These are phyloP conservation scores for Drosophila pseudotalamancana DNA, from an alignment of 2,888 invertebrate genomes.

Conservation along the genomic window DNA sequence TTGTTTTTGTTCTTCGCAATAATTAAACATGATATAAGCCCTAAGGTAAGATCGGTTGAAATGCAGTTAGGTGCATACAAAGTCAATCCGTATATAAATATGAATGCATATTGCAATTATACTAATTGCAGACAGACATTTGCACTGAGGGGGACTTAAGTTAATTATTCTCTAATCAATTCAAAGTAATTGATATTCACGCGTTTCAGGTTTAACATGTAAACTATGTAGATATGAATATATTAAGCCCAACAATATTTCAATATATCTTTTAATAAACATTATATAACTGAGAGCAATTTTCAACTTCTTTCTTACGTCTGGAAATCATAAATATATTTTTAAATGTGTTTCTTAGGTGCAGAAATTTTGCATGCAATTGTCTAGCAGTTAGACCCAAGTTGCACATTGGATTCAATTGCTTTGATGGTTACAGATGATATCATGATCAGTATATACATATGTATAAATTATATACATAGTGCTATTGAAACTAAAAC, in stretches of 20 bases:
- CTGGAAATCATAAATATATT: too few species aligned
- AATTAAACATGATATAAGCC: conserved; percentile 61
- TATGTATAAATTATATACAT: conserved; percentile 11
- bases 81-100: background rate
- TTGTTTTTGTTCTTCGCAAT: conserved; percentile 41
- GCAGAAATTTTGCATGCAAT: too few species aligned
- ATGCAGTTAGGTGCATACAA: background rate
- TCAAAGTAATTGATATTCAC: background rate
- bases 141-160: background rate
- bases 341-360: too few species aligned
- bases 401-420: too few species aligned
- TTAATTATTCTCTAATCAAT: background rate
- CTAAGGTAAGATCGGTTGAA: conserved; percentile 35
- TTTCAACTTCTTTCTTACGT: too few species aligned
- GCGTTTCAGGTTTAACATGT: background rate
- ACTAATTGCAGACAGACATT: conserved; percentile 10
- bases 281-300: too few species aligned
- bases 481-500: conserved; percentile 8
- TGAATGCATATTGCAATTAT: conserved; percentile 7
- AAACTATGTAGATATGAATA: too few species aligned
- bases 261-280: too few species aligned
- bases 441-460: conserved; percentile 11
- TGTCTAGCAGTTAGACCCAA: too few species aligned
- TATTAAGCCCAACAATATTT: too few species aligned
- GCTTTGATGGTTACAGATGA: conserved; percentile 8